A percentile compares a stretch with the other conserved stretches of the same genome.
Conservation (phyloP, 2,797 vertebrate genomes). For the Mus spretus region DNA sequence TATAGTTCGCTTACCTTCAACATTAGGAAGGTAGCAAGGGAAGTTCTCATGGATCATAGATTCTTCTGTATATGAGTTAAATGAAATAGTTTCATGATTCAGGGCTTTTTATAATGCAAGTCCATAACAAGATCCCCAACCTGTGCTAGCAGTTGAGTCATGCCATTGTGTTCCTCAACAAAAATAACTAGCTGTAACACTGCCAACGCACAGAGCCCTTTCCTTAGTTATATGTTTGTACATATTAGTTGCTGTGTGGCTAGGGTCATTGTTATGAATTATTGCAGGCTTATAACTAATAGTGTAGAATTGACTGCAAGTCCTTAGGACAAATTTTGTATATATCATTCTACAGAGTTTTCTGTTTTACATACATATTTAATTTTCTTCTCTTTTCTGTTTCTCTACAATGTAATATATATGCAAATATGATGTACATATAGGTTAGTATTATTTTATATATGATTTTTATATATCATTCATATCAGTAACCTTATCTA, state of each 20-base stretch:
- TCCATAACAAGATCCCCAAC: background rate
- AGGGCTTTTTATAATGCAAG: background rate
- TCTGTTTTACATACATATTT: background rate
- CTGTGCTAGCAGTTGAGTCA: slow-evolving; percentile 24
- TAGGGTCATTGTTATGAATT: background rate
- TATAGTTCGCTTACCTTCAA: background rate
- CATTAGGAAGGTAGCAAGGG: background rate
- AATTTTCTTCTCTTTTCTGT: background rate
- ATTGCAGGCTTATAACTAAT: background rate
- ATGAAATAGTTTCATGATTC: background rate
- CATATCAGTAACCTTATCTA: background rate
- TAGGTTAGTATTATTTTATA: background rate
- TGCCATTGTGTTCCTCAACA: slow-evolving; percentile 31
- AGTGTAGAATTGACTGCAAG: background rate
- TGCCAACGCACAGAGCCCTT: background rate
- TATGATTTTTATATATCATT: background rate
- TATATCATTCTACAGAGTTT: background rate
- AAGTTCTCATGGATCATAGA: background rate
- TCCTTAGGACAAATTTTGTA: background rate
- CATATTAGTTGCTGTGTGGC: slow-evolving; percentile 38
- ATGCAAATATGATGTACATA: background rate
- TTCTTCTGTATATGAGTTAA: background rate
- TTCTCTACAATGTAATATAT: background rate
- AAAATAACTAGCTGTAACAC: background rate
- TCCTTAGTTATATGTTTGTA: slow-evolving; percentile 59